Evolutionary conservation across 2,888 invertebrate genomes (phyloP), one percentile per base, ranked within the genome.

Genomic region (Aleiodes leptofemur): DNA sequence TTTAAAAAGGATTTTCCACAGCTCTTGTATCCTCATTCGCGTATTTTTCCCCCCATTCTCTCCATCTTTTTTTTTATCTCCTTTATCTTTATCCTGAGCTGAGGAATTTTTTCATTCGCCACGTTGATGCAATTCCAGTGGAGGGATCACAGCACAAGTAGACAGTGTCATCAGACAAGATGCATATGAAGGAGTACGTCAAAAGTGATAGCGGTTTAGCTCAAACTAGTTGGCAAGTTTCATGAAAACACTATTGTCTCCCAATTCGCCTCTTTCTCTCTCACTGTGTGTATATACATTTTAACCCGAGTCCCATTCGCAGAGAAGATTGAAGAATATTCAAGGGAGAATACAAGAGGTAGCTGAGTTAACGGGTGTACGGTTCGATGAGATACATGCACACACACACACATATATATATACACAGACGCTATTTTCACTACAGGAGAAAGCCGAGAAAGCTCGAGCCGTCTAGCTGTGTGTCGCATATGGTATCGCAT

Each of bases 401-500:
- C 34, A 34, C 34, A 34, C 3, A 6, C 0, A 23, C 23, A 48
- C 50, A 23, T 66, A 16, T 16, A 61, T 31, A 59, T 48, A 50
- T 64, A 64, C 43, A 66, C 13, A 38, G 6, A 56, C 9, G 43
- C 48, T 61, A 64, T 64, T 64, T 64, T 64, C 43, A 29, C 29
- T 43, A n/a, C 43, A n/a, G 8, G 16, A 64, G 64, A 43, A 64
- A 64, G 64, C 64, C 16, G 64, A 64, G 48, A 64, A 64, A 64
- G 43, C 43, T 56, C 56, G 11, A 55, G 13, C 29, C 38, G 43
- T 64, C 64, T 64, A 34, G 56, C 16, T 23, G 48, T 64, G 38
- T 50, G 38, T 74, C 73, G 84, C 86, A 84, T 84, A 86, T 83
- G 85, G 83, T 85, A 84, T 86, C 84, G 82, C 83, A 82, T 85